Evolutionary conservation across 2,797 vertebrate species (phyloP), one percentile per base, ranked within the genome.

Genomic region (Aulostomus chinensis): DNA sequence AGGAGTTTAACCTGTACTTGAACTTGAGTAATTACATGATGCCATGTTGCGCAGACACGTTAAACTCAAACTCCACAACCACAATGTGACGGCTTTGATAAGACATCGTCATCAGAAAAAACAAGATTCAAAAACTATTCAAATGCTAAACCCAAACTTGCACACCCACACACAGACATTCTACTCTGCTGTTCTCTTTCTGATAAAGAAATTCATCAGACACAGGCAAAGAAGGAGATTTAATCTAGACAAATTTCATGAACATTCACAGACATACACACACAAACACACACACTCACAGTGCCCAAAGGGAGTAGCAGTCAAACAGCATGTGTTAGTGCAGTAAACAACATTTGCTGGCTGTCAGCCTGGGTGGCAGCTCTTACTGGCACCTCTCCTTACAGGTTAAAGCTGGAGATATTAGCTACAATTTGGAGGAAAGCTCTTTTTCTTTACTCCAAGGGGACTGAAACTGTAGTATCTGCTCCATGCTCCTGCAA

Each of bases 271-370:
- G 14, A 32, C 38, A 34, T 38, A 42, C 34, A 43, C 32, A 28
- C 47, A 12, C 10, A 32, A 37, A 30, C 32, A 13, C 47, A 40
- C 40, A 34, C 42, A 17, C 25, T n/a, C 42, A 41, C 8, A 63
- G 18, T 1, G 9, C 65, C 74, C 66, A 67, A 51, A 60, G 75
- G 73, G 84, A 77, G 73, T 36, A 62, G 32, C 79, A 84, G 76
- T 81, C 80, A 83, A 85, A 83, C 82, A 80, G 81, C 83, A 79
- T 84, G 83, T 84, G 78, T 81, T 83, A 68, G 68, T 34, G 76
- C 75, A 80, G 80, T 85, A 80, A 83, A 82, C 81, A 80, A 68
- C 58, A 72, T 76, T 84, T 67, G 61, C 78, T 83, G 83, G 81
- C 77, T 54, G 65, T 41, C 61, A 77, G 77, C 76, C 73, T 79